Conservation (phyloP, 2,797 vertebrate genomes). For the Catamblyrhynchus diadema region DNA sequence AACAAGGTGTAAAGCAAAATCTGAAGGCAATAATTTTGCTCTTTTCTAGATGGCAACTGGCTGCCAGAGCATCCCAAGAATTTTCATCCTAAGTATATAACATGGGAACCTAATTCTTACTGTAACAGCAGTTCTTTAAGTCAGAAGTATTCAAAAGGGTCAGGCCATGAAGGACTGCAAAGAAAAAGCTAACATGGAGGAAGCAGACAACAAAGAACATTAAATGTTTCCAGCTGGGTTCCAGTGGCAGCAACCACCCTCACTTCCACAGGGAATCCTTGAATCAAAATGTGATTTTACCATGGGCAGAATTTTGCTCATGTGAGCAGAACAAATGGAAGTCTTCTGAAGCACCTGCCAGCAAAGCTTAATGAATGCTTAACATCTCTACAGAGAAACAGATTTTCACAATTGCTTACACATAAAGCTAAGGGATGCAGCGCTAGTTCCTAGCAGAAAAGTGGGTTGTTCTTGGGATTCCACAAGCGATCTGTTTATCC, state of each 20-base stretch:
- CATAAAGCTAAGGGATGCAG: background rate
- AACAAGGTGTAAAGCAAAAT: background rate
- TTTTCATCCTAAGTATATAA: background rate
- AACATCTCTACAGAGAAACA: background rate
- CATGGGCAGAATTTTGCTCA: background rate
- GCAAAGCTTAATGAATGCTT: background rate
- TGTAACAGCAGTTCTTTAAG: background rate
- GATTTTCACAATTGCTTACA: background rate
- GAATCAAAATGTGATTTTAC: background rate
- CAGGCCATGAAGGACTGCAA: fast-evolving
- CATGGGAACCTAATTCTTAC: background rate
- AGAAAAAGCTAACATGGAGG: background rate
- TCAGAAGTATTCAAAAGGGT: background rate
- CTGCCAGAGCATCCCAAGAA: background rate
- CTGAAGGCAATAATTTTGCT: background rate
- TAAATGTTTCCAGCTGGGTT: background rate
- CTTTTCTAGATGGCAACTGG: background rate
- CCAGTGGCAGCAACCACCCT: background rate
- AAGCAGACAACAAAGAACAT: background rate
- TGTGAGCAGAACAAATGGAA: background rate
- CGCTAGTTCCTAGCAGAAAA: background rate
- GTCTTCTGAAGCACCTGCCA: background rate
- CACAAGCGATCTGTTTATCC: background rate
- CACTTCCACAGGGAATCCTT: background rate
- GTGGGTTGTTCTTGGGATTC: background rate